Evolutionary conservation across 2,113 vertebrate species (phyloP).

Genomic region (Aplodontia rufa): DNA sequence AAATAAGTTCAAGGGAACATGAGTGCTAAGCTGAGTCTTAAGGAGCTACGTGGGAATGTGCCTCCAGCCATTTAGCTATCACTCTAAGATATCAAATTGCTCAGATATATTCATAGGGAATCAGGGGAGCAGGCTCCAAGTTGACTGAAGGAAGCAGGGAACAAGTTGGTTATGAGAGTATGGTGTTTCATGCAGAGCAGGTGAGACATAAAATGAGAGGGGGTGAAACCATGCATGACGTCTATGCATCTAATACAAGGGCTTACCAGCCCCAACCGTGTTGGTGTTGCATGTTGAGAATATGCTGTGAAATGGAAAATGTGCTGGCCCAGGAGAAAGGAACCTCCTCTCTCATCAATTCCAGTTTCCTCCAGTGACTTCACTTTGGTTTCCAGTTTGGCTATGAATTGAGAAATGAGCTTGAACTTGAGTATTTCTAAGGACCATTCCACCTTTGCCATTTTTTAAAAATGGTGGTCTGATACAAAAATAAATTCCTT

Average conservation of each 20-base stretch:
- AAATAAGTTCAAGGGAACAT: neutral
- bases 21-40: neutral
- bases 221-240: neutral
- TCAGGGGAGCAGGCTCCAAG: neutral
- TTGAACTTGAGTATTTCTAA: neutral
- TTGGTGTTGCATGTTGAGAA: neutral
- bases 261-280: neutral
- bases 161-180: neutral
- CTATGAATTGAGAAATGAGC: neutral
- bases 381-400: neutral
- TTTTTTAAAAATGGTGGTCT: neutral
- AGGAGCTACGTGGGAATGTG: neutral
- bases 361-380: neutral
- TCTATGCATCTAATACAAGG: neutral
- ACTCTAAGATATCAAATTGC: neutral
- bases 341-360: neutral
- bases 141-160: neutral
- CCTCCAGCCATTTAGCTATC: neutral
- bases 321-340: neutral
- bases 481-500: neutral
- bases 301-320: neutral
- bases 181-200: neutral
- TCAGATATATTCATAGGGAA: neutral
- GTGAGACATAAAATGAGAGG: neutral
- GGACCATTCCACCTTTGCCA: neutral